Conservation (phyloP, 2,888 invertebrate genomes). For the Lepidocyrtinus sp. region DNA sequence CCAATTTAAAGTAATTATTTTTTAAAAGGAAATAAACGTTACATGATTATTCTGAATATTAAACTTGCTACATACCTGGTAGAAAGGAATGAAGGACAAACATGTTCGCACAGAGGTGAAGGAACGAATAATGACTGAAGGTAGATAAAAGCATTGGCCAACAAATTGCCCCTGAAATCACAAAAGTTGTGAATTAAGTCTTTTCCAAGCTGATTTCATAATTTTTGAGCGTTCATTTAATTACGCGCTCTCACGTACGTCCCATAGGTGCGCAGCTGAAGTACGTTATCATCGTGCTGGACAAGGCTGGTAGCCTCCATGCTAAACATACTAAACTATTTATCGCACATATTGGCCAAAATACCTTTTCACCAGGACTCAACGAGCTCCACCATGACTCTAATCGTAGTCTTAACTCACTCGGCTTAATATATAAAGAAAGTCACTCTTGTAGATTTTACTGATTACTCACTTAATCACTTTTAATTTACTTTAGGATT, state of each 20-base stretch:
- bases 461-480: too few species aligned
- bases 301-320: conserved; percentile 84
- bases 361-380: conserved; percentile 83
- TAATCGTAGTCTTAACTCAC: conserved; percentile 66
- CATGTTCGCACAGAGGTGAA: conserved; percentile 96
- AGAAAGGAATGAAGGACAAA: conserved; percentile 92
- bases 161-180: conserved; percentile 79
- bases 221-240: too few species aligned
- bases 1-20: conserved; percentile 24
- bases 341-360: conserved; percentile 83
- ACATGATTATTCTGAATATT: neutral
- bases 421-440: too few species aligned
- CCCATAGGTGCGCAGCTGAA: conserved; percentile 88
- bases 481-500: too few species aligned
- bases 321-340: conserved; percentile 86
- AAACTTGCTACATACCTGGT: conserved; percentile 73
- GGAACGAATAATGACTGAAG: conserved; percentile 91
- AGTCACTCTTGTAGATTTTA: too few species aligned
- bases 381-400: conserved; percentile 82
- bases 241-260: conserved; percentile 75
- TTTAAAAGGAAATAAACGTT: neutral
- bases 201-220: too few species aligned
- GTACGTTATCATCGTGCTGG: conserved; percentile 84
- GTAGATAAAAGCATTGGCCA: conserved; percentile 94
- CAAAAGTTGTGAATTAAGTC: conserved; percentile 44